phyloP scores from a whole-genome alignment of 1,140 invertebrate species.

The Stegodyphus dumicola region DNA sequence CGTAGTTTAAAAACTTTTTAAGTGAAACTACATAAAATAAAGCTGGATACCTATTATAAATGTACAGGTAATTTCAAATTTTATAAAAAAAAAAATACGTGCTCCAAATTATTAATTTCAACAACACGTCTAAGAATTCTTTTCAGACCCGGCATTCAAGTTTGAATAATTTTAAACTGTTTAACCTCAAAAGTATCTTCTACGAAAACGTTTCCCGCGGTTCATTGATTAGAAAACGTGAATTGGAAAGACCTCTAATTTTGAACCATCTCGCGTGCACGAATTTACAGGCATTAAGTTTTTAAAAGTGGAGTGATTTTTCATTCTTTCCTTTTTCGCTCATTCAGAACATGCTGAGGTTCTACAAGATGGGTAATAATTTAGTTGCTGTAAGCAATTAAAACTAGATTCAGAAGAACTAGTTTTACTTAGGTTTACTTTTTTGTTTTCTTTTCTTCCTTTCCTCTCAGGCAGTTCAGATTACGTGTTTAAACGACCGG shows the following conservation, averaged over 20 bases:
- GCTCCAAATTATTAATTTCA: no score
- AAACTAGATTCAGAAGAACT: slow-evolving; percentile 27
- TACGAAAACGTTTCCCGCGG: slow-evolving; percentile 11
- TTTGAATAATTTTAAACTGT: slow-evolving; percentile 29
- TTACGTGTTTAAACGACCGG: not conserved
- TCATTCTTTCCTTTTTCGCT: slow-evolving; percentile 4
- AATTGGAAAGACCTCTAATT: slow-evolving; percentile 18
- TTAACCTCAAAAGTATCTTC: no score
- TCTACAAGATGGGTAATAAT: not conserved
- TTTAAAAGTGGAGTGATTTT: slow-evolving; percentile 34
- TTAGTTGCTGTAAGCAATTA: slow-evolving; percentile 41
- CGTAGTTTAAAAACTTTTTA: no score
- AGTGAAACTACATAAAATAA: no score
- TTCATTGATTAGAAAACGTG: slow-evolving; percentile 25
- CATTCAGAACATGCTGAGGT: not conserved
- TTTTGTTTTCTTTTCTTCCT: not conserved
- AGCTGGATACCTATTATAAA: no score
- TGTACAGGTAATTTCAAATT: no score
- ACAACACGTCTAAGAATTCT: no score
- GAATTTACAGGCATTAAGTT: not conserved
- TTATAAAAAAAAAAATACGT: no score
- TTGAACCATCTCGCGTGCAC: not conserved
- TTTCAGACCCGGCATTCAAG: not conserved
- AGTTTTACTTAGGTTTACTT: slow-evolving; percentile 1
- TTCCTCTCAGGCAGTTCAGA: not conserved